Base-by-base conservation (phyloP, 2,888 invertebrate species). In the Exocentrus adspersus region DNA sequence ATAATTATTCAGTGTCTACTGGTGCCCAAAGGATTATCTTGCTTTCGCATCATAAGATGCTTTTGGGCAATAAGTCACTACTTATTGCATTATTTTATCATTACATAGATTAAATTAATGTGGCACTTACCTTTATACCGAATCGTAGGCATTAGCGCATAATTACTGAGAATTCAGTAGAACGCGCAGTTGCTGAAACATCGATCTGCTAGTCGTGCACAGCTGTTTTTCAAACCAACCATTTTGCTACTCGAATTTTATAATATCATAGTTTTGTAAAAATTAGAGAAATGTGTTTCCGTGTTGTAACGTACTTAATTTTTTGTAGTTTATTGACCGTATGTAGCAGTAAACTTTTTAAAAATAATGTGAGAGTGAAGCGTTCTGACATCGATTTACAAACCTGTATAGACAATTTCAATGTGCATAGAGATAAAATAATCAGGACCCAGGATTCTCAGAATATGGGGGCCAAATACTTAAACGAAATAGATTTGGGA, bases 361-460 rank as follows among this genome's bases (percentile, higher is more conserved):
- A 32, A 30, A 28, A 61, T 41, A 54, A 54, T 7, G 30, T 48
- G 10, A 65, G 74, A 51, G 60, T 60, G 19, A 72, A 72, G 62
- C 64, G 72, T 10, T 59, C 79, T 69, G 89, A 89, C 75, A 85
- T 87, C 69, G 88, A 88, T 80, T 85, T 89, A 64, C 88, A 88
- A 71, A 87, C 87, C 76, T 92, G 92, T 83, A 85, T 89, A 75
- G 87, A 90, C 72, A 90, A 89, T 81, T 95, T 95, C 82, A 93
- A 93, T 82, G 88, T 95, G 70, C 93, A 93, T 82, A 88, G 87
- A 76, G 93, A 94, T 83, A 94, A 94, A 81, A 96, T 96, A 76
- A 96, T 96, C 78, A 87, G 94, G 77, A 94, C 95, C 1, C 92
- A 93, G 78, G 95, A 95, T 82, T 95, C 95, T 0, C 89, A 90